Conservation (phyloP, 1,140 invertebrate genomes). For the Rhagoletis zephyria region DNA sequence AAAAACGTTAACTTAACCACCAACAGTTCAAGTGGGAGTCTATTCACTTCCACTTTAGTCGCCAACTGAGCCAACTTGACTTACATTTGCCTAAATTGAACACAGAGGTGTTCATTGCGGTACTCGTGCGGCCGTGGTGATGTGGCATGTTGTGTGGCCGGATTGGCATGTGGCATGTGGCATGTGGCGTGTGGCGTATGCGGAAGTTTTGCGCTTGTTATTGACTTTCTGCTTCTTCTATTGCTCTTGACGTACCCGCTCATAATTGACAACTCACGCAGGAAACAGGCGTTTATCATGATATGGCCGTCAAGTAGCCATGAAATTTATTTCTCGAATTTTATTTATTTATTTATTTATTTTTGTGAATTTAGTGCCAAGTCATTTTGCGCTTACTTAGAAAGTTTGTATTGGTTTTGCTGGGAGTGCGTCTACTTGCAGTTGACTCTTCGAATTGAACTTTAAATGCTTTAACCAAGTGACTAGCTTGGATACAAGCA, state of each 20-base stretch:
- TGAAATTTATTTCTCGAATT: slow-evolving; percentile 62
- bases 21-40: neutral
- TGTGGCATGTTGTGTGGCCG: slow-evolving; percentile 14
- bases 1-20: neutral
- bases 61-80: neutral
- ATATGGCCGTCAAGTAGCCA: slow-evolving; percentile 44
- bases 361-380: neutral
- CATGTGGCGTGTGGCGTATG: slow-evolving; percentile 4
- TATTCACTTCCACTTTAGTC: neutral
- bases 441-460: neutral
- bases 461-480: neutral
- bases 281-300: slow-evolving; percentile 71
- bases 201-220: slow-evolving; percentile 17
- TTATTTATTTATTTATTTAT: slow-evolving; percentile 32
- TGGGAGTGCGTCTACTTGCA: neutral
- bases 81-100: neutral
- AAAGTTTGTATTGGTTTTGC: neutral
- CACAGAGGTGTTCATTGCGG: neutral
- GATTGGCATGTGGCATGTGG: neutral
- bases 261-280: slow-evolving; percentile 71
- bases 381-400: slow-evolving; percentile 42
- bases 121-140: neutral
- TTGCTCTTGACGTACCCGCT: neutral
- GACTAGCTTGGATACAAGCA: neutral
- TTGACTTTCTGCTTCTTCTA: neutral